Evolutionary conservation across 1,140 invertebrate species (phyloP).

Genomic region (Cyphomyrmex costatus): DNA sequence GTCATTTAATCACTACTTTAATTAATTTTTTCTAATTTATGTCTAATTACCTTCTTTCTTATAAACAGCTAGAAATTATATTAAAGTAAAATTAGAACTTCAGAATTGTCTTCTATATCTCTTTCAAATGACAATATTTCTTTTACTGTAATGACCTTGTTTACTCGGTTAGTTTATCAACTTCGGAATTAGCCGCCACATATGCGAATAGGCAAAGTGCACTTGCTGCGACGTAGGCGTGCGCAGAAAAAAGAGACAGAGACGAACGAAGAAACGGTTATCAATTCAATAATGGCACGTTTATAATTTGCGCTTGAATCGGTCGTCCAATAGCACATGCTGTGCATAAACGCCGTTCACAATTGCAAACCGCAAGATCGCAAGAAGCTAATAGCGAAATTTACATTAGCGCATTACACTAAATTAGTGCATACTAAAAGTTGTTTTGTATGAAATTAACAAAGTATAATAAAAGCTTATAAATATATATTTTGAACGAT

Average conservation of each 20-base stretch:
- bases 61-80: not conserved
- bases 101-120: not conserved
- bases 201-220: not conserved
- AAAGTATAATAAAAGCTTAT: too few species aligned
- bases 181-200: not conserved
- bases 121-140: conserved; percentile 1
- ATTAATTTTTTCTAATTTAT: not conserved
- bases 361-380: not conserved
- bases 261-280: not conserved
- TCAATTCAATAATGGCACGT: not conserved
- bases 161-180: not conserved
- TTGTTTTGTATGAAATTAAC: too few species aligned
- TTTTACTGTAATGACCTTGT: not conserved
- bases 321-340: conserved; percentile 11
- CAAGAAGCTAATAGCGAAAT: not conserved
- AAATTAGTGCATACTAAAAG: too few species aligned
- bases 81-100: not conserved
- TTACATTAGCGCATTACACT: too few species aligned
- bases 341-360: not conserved
- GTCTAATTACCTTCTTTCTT: not conserved
- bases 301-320: not conserved
- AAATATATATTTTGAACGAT: too few species aligned
- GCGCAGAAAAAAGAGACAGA: not conserved
- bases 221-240: not conserved
- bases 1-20: not conserved